phyloP scores from a whole-genome alignment of 2,888 invertebrate species.

The Hydraecia micacea region DNA sequence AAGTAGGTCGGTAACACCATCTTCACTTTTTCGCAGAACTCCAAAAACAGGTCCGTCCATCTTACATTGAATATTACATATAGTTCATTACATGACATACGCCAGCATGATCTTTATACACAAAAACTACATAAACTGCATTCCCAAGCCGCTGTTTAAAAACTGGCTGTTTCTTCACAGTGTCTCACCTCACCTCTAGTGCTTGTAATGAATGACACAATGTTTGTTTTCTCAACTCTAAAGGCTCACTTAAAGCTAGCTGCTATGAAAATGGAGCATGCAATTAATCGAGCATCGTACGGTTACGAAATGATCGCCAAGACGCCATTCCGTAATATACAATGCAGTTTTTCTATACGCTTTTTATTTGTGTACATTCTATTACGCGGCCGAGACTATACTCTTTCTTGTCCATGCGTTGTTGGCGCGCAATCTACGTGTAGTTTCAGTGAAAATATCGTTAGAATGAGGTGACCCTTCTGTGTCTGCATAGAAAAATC shows the following conservation, averaged over 20 bases:
- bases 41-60: slow-evolving; percentile 30
- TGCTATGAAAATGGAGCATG: slow-evolving; percentile 79
- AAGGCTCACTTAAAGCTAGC: slow-evolving; percentile 72
- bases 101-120: slow-evolving; percentile 39
- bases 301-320: slow-evolving; percentile 79
- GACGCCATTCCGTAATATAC: slow-evolving; percentile 64
- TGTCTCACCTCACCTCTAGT: slow-evolving; percentile 69
- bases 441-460: slow-evolving; percentile 30
- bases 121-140: slow-evolving; percentile 53
- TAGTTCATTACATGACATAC: slow-evolving; percentile 41
- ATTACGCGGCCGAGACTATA: slow-evolving; percentile 58
- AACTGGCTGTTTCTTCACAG: slow-evolving; percentile 66
- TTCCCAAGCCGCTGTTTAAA: slow-evolving; percentile 47
- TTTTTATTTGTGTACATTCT: slow-evolving; percentile 58
- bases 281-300: slow-evolving; percentile 83
- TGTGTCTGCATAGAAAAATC: slow-evolving; percentile 76
- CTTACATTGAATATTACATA: slow-evolving; percentile 40
- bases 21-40: slow-evolving; percentile 34
- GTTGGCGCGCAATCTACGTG: slow-evolving; percentile 66
- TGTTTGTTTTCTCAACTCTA: slow-evolving; percentile 71
- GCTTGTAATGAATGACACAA: slow-evolving; percentile 69
- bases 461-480: slow-evolving; percentile 54
- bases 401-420: background rate
- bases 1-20: slow-evolving; percentile 20
- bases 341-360: slow-evolving; percentile 65